Evolutionary conservation across 2,888 invertebrate genomes (phyloP).

Genomic region (Abrostola tripartita): DNA sequence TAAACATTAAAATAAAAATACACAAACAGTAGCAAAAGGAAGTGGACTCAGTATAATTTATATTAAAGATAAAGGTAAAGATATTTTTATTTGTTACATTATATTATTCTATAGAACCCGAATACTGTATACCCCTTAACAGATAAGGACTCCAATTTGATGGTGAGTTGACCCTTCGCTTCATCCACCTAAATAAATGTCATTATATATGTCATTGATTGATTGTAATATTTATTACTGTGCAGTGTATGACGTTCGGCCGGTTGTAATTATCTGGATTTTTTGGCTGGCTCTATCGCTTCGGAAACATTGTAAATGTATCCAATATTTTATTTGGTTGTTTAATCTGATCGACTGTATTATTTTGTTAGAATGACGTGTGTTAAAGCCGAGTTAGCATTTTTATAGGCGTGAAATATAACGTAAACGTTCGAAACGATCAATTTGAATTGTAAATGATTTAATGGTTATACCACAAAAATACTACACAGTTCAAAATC

Average conservation of each 20-base stretch:
- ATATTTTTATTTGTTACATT: no score
- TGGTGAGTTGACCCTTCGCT: slow-evolving; percentile 66
- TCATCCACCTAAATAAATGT: slow-evolving; percentile 78
- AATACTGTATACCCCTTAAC: slow-evolving; percentile 58
- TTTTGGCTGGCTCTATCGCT: slow-evolving; percentile 23
- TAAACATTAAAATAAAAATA: no score
- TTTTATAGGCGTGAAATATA: background rate
- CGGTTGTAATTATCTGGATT: slow-evolving; percentile 32
- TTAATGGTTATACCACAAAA: no score
- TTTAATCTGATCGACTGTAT: background rate
- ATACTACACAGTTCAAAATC: no score
- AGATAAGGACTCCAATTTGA: slow-evolving; percentile 70
- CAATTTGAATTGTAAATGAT: no score
- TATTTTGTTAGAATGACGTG: slow-evolving; percentile 1
- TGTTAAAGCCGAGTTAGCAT: background rate
- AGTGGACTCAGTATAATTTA: no score
- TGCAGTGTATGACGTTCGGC: slow-evolving; percentile 21
- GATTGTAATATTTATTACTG: slow-evolving; percentile 75
- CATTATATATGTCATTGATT: slow-evolving; percentile 78
- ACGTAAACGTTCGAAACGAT: no score
- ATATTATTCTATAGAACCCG: background rate
- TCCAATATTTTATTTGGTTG: slow-evolving; percentile 8
- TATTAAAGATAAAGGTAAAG: no score
- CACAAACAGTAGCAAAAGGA: no score
- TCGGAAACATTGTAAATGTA: slow-evolving; percentile 15